Evolutionary conservation across 2,113 vertebrate genomes (phyloP), one percentile per base, ranked within the genome.

Genomic region (Catagonus wagneri): DNA sequence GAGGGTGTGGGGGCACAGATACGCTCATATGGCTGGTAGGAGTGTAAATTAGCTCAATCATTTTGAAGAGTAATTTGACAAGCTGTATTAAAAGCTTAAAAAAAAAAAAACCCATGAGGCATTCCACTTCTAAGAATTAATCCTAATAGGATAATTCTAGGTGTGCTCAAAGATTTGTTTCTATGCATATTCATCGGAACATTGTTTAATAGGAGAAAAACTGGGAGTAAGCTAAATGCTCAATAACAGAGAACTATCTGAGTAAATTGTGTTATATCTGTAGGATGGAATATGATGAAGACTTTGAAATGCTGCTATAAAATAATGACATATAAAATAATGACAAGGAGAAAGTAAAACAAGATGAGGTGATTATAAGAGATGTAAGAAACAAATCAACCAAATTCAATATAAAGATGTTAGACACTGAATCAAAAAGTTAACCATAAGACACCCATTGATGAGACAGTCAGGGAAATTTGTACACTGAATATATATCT

Each of bases 121-220:
- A 91, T 91, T 94, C 83, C 44, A 96, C 78, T 94, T 96, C 91
- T 96, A 83, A 97, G 89, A 96, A 96, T 93, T 96, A 96, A 83
- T 96, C 58, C 89, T 97, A 97, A 97, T 96, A 96, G 93, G 68
- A 96, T 96, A 97, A 96, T 97, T 97, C 93, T 93, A 96, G 97
- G 94, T 96, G 20, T 97, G 89, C 54, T 96, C 83, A 83, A 95
- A 94, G 95, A 93, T 92, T 95, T 98, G 90, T 96, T 78, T 96
- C 71, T 89, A 95, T 97, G 86, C 93, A 98, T 96, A 97, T 97
- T 97, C 94, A 97, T 89, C 89, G 63, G 83, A 34, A 96, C 74
- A 94, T 94, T 97, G 81, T 96, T 97, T 96, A 95, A 96, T 86
- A 91, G 78, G 69, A 93, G 83, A 95, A 92, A 97, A 90, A 63